Evolutionary conservation across 2,113 vertebrate genomes (phyloP), one percentile per base, ranked within the genome.

Genomic region (Rhizomys pruinosus): DNA sequence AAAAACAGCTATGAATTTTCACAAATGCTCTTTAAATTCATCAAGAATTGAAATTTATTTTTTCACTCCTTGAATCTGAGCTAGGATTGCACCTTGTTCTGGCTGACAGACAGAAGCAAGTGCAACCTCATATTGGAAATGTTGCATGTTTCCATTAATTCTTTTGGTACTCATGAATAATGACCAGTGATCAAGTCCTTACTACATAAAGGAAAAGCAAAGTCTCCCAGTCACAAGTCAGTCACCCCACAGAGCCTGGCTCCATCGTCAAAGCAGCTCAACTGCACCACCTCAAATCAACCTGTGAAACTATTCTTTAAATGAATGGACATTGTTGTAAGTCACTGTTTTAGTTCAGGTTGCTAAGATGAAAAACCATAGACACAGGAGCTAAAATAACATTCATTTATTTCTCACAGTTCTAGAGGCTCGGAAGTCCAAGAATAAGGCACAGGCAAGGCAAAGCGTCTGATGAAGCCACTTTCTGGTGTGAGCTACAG

Each of bases 41-140:
- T 74, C 42, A 93, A 90, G 42, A 93, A 68, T 79, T 84, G 59
- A 47, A 88, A 66, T 86, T 68, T 72, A 78, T 39, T 77, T 94
- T 88, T 90, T 96, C 13, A 90, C 17, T 17, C 17, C 63, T 78
- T 68, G 37, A 64, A 74, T 85, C 17, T 79, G 29, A 17, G n/a
- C 79, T 94, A n/a, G 42, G 2, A 8, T 80, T 37, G 1, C 63
- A 59, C 87, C 8, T 89, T 94, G 44, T 42, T 89, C 84, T 90
- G 29, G 34, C 39, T 32, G 52, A 61, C n/a, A 76, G 32, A 59
- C 15, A 17, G 20, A 61, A 77, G 17, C 55, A 91, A 25, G 69
- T 42, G 29, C 11, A 89, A 52, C 7, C 20, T 37, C 23, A 4
- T 37, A 2, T 63, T 80, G n/a, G 27, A 92, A 93, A 57, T 0